phyloP scores from a whole-genome alignment of 1,140 invertebrate genomes.

The Littorina saxatilis region DNA sequence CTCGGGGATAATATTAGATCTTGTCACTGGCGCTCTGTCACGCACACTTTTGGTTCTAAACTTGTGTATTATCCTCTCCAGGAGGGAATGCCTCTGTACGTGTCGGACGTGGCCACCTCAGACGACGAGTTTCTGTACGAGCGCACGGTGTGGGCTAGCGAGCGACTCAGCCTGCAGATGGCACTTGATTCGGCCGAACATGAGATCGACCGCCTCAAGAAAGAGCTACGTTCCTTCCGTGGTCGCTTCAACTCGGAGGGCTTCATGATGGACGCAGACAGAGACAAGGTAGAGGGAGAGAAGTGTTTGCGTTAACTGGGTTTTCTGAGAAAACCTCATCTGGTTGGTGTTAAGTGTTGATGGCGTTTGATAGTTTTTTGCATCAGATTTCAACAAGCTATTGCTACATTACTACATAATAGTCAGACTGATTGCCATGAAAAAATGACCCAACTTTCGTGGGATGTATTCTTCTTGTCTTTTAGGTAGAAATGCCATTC shows the following conservation, averaged over 20 bases:
- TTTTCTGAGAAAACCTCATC: not conserved
- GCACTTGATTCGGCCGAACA: conserved; percentile 67
- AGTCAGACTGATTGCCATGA: too few species aligned
- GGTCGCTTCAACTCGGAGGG: conserved; percentile 46
- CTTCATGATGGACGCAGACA: conserved; percentile 48
- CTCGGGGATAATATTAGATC: too few species aligned
- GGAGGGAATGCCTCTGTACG: conserved; percentile 35
- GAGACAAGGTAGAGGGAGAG: conserved; percentile 55
- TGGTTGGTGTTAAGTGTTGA: too few species aligned
- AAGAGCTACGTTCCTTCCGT: conserved; percentile 59
- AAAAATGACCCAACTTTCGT: too few species aligned
- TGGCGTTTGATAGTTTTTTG: too few species aligned
- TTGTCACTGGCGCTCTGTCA: too few species aligned
- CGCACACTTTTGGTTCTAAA: too few species aligned
- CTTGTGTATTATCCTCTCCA: too few species aligned
- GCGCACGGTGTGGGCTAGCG: conserved; percentile 70
- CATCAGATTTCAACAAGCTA: too few species aligned
- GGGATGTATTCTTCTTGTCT: too few species aligned
- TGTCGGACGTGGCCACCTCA: conserved; percentile 41
- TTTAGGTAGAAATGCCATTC: too few species aligned
- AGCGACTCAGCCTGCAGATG: conserved; percentile 68
- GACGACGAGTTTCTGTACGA: conserved; percentile 55
- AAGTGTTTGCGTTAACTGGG: not conserved
- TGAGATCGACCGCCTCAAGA: conserved; percentile 61
- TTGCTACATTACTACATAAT: too few species aligned